Conservation (phyloP, 2,888 invertebrate species). For the Microplitis manilae region DNA sequence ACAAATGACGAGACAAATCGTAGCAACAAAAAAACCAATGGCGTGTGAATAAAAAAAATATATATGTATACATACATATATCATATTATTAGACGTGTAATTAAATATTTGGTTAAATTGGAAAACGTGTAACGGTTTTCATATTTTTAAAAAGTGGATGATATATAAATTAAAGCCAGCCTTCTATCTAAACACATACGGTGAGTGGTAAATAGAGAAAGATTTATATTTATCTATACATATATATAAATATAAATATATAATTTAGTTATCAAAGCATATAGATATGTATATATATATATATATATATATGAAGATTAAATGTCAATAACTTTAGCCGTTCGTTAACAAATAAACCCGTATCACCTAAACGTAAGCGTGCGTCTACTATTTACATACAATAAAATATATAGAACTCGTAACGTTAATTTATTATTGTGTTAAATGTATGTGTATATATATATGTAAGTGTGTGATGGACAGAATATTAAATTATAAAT, state of each 20-base stretch:
- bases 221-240: constrained; percentile 17
- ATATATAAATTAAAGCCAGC: constrained; percentile 38
- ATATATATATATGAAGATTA: neutral
- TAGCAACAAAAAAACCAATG: constrained; percentile 34
- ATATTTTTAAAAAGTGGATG: neutral
- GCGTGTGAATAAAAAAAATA: constrained; percentile 24
- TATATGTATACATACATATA: constrained; percentile 5
- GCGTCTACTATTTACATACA: constrained; percentile 67
- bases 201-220: constrained; percentile 36
- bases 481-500: constrained; percentile 1
- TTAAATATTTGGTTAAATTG: neutral
- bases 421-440: constrained; percentile 21
- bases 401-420: constrained; percentile 28
- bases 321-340: constrained; percentile 50
- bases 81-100: constrained; percentile 29
- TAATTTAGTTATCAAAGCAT: neutral
- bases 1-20: constrained; percentile 36
- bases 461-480: neutral
- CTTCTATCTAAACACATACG: constrained; percentile 42
- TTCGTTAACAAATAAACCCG: constrained; percentile 60
- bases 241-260: constrained; percentile 2
- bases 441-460: constrained; percentile 24
- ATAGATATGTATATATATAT: constrained; percentile 24
- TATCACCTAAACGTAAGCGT: constrained; percentile 67
- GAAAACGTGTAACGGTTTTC: constrained; percentile 20